phyloP scores from a whole-genome alignment of 1,140 invertebrate species.

The Chrysomallon squamiferum region DNA sequence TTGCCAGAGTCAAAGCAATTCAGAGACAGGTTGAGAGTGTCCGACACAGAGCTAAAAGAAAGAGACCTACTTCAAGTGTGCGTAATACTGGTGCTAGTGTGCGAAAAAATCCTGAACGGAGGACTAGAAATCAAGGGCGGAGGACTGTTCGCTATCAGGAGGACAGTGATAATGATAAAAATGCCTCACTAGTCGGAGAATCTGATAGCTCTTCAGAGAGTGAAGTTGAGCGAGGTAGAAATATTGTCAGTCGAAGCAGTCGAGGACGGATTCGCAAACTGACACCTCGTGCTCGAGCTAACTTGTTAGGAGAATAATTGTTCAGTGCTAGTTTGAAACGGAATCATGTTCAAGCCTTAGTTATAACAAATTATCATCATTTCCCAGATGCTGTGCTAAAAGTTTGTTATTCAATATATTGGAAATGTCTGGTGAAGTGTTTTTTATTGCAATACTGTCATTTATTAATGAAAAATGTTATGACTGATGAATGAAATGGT shows the following conservation, averaged over 20 bases:
- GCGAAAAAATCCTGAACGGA: not conserved
- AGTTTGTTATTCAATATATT: no score
- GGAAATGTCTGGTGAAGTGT: no score
- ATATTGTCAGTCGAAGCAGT: constrained; percentile 66
- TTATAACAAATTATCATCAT: no score
- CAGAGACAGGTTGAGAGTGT: constrained; percentile 1
- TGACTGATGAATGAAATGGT: no score
- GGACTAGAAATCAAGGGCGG: constrained; percentile 44
- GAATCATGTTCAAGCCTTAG: no score
- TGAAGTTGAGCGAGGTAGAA: not conserved
- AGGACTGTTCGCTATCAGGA: constrained; percentile 52
- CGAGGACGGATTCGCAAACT: constrained; percentile 83
- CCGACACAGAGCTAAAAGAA: not conserved
- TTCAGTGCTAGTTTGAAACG: not conserved
- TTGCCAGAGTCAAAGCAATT: constrained; percentile 4
- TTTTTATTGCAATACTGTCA: no score
- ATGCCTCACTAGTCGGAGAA: constrained; percentile 15
- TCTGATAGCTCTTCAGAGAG: constrained; percentile 15
- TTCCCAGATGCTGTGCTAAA: no score
- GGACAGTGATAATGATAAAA: constrained; percentile 42
- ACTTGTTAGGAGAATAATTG: constrained; percentile 21
- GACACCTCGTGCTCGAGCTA: constrained; percentile 76
- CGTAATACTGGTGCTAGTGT: not conserved
- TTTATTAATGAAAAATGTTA: no score
- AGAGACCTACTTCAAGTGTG: not conserved